A percentile compares a stretch with the other conserved stretches of the same genome.
phyloP scores from a whole-genome alignment of 2,113 vertebrate species.

The Mohoua ochrocephala region DNA sequence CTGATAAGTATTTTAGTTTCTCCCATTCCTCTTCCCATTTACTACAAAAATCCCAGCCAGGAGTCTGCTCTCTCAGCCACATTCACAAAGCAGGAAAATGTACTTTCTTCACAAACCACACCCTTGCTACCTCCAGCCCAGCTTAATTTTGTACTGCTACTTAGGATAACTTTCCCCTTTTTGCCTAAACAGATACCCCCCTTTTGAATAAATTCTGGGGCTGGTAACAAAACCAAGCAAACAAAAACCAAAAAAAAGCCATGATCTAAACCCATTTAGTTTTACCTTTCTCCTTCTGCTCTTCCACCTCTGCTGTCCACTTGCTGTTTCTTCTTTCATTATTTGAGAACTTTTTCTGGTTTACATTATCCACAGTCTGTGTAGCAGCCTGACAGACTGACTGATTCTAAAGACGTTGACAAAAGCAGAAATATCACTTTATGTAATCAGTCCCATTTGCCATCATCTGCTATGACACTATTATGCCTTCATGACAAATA shows the following conservation, averaged over 20 bases:
- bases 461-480: not conserved
- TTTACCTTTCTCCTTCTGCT: slow-evolving; percentile 75
- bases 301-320: slow-evolving; percentile 69
- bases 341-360: slow-evolving; percentile 62
- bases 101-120: not conserved
- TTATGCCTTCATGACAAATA: not conserved
- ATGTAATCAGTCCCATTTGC: not conserved
- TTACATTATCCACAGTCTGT: slow-evolving; percentile 58
- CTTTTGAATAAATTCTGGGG: not conserved
- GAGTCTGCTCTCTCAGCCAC: not conserved
- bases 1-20: not conserved
- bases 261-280: not conserved
- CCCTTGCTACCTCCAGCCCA: not conserved
- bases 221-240: not conserved
- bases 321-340: slow-evolving; percentile 68
- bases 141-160: not conserved
- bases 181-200: not conserved
- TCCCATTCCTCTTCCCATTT: not conserved
- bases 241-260: not conserved
- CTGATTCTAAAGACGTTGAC: slow-evolving; percentile 62
- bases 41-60: not conserved
- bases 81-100: not conserved
- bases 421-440: slow-evolving; percentile 11
- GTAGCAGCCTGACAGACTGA: slow-evolving; percentile 62
- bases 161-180: not conserved